Base-by-base conservation (phyloP, 2,888 invertebrate species). In the Acronicta leporina region DNA sequence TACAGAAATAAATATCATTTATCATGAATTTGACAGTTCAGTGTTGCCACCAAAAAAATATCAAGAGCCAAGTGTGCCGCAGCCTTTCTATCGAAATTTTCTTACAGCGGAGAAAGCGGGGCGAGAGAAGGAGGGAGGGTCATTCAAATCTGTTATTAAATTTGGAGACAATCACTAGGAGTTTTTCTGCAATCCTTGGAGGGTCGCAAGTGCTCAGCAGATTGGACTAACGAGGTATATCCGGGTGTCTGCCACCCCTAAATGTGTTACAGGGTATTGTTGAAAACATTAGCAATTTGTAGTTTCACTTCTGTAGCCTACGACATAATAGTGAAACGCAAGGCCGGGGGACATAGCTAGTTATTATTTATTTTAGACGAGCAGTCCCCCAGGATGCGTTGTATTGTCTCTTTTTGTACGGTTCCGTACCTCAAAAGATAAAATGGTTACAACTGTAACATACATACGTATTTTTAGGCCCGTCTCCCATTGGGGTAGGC, bases 121-220 rank as follows among this genome's bases (percentile, higher is more conserved):
- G 57, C 35, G 42, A 47, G 51, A 48, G 53, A 51, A 35, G 58
- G 43, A 45, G 51, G 20, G 20, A 78, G 83, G 87, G 87, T 86
- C 87, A 87, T 89, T 88, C 83, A 84, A 86, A 89, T 87, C 82
- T 86, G 86, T 89, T 91, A 90, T 91, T 91, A 90, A 91, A 91
- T 92, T 91, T 85, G 75, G 80, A 87, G 86, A 90, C 89, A 90
- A 89, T 88, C 87, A 83, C 72, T 74, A 51, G 61, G 77, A 81
- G 77, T 77, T 83, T 77, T 77, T 80, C 68, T 66, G 60, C 61
- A 58, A 72, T 52, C 66, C 61, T 68, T 55, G 54, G 51, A 63
- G 66, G 73, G 71, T 62, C 64, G 63, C 69, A 67, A 81, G 74
- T 79, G 75, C 71, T 51, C 52, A 49, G 33, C 63, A 70, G 74